Evolutionary conservation across 2,797 vertebrate genomes (phyloP).

Genomic region (Gambusia yucatana): DNA sequence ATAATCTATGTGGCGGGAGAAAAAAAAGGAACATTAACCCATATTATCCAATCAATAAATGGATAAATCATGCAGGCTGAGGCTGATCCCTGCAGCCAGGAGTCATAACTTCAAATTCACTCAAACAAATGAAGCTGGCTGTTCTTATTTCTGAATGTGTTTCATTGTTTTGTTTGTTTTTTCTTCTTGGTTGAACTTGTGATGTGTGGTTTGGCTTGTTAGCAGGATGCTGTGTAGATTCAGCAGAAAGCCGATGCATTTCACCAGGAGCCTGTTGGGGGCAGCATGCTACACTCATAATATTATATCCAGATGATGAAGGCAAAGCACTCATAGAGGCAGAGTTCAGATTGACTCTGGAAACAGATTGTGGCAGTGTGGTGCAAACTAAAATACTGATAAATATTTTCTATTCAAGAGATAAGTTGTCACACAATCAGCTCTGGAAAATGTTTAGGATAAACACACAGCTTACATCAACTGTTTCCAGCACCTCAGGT

Average conservation of each 20-base stretch:
- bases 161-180: neutral
- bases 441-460: slow-evolving; percentile 17
- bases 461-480: slow-evolving; percentile 33
- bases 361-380: slow-evolving; percentile 12
- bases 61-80: slow-evolving; percentile 39
- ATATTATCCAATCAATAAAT: slow-evolving; percentile 70
- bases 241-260: slow-evolving; percentile 40
- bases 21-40: slow-evolving; percentile 62
- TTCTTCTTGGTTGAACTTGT: slow-evolving; percentile 2
- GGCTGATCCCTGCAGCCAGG: slow-evolving; percentile 29
- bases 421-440: neutral
- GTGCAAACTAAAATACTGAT: neutral
- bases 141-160: neutral
- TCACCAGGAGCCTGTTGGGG: slow-evolving; percentile 73
- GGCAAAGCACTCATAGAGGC: slow-evolving; percentile 40
- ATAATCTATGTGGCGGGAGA: slow-evolving; percentile 53
- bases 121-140: slow-evolving; percentile 2
- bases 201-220: slow-evolving; percentile 31
- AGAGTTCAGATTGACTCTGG: slow-evolving; percentile 31
- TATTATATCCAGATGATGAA: slow-evolving; percentile 52
- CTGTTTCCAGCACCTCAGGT: slow-evolving; percentile 21
- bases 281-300: slow-evolving; percentile 81
- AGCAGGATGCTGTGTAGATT: slow-evolving; percentile 31
- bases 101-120: slow-evolving; percentile 8
- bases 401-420: neutral